Percentiles rank a stretch among this genome's conserved stretches.
phyloP scores from a whole-genome alignment of 2,888 invertebrate species.

The Papilio protenor region DNA sequence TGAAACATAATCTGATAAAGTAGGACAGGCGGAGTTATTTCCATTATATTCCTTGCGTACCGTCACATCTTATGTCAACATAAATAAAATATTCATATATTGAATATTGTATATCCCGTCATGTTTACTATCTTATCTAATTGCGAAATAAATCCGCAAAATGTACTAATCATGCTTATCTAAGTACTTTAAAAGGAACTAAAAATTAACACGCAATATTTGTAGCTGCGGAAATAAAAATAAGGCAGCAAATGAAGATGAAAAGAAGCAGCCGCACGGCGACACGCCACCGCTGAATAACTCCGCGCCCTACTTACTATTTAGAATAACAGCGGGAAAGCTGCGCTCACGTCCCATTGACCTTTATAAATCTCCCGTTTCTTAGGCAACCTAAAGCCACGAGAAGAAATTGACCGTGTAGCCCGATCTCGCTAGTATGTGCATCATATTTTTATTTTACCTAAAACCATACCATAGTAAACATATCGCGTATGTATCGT shows the following conservation, averaged over 20 bases:
- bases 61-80: not conserved
- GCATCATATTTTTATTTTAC: constrained; percentile 45
- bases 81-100: not conserved
- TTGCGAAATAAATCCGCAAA: not conserved
- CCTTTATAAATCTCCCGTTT: constrained; percentile 43
- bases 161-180: not conserved
- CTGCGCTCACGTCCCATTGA: constrained; percentile 54
- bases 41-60: not conserved
- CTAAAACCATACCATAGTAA: constrained; percentile 73
- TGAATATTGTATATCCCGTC: not conserved
- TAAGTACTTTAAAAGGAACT: not conserved
- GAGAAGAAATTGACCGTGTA: constrained; percentile 8
- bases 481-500: constrained; percentile 51
- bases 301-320: constrained; percentile 72
- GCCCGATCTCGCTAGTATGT: constrained; percentile 1
- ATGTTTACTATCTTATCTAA: not conserved
- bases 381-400: constrained; percentile 13
- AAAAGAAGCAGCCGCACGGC: constrained; percentile 71
- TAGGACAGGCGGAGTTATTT: not conserved
- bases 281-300: constrained; percentile 71
- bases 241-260: constrained; percentile 62
- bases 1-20: constrained; percentile 18
- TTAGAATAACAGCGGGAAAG: constrained; percentile 64
- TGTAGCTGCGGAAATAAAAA: constrained; percentile 6
- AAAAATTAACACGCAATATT: not conserved